These are phyloP conservation scores for Tragelaphus scriptus DNA, from an alignment of 2,113 vertebrate species.

Conservation along the genomic window DNA sequence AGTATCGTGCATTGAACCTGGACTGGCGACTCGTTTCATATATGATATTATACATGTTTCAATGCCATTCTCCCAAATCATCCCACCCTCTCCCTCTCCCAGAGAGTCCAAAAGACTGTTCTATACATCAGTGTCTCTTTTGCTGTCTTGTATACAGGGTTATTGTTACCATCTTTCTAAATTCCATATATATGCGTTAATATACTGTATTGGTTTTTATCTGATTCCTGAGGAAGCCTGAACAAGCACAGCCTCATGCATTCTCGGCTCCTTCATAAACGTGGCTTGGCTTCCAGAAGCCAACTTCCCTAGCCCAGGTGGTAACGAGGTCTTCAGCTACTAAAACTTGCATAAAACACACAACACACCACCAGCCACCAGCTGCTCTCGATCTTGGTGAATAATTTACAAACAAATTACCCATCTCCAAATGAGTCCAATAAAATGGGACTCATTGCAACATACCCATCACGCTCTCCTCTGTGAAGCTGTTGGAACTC, in stretches of 20 bases:
- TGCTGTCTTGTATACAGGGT: too few relatives aligned
- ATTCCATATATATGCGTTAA: too few relatives aligned
- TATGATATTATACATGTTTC: too few relatives aligned
- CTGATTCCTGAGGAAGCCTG: neutral
- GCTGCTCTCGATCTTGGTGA: conserved; percentile 32
- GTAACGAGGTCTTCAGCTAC: neutral
- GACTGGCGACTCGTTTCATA: too few relatives aligned
- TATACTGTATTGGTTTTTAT: too few relatives aligned
- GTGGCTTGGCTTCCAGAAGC: neutral
- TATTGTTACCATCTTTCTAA: too few relatives aligned
- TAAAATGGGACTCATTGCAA: neutral
- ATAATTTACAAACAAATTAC: conserved; percentile 56
- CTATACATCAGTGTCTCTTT: too few relatives aligned
- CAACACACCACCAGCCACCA: neutral
- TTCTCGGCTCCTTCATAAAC: neutral
- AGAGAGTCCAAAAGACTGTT: too few relatives aligned
- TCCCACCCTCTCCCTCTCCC: too few relatives aligned
- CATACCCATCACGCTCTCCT: neutral
- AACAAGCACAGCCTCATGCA: rapidly evolving
- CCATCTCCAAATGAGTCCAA: conserved; percentile 43
- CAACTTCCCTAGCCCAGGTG: neutral
- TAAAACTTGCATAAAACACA: conserved; percentile 4
- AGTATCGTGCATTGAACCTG: too few relatives aligned
- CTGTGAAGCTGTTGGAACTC: neutral
- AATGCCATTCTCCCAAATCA: too few relatives aligned